A percentile compares a stretch with the other conserved stretches of the same genome.
These are phyloP conservation scores for Lamprotornis superbus DNA, from an alignment of 2,113 vertebrate genomes.

Conservation along the genomic window DNA sequence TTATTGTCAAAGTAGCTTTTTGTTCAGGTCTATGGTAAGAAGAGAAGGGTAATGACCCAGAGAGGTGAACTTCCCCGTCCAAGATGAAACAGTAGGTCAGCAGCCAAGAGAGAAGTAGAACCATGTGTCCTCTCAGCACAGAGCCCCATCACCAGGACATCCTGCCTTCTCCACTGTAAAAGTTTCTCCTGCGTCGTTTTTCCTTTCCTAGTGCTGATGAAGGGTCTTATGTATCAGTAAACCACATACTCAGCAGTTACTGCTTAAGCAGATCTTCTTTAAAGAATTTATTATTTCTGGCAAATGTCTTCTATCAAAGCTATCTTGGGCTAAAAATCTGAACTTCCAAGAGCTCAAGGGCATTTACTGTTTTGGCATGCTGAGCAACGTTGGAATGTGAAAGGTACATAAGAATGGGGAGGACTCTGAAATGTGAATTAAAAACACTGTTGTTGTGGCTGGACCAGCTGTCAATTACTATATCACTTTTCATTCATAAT, in stretches of 20 bases:
- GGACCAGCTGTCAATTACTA: not conserved
- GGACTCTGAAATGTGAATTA: not conserved
- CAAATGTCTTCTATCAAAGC: not conserved
- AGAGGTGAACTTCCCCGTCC: not conserved
- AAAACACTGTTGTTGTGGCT: not conserved
- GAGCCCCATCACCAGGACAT: not conserved
- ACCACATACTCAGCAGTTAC: not conserved
- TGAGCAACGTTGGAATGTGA: not conserved
- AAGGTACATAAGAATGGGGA: not conserved
- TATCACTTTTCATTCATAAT: not conserved
- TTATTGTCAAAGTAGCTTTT: not conserved
- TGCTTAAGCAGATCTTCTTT: not conserved
- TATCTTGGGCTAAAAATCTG: not conserved
- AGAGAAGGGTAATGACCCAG: not conserved
- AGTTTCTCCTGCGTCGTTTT: not conserved
- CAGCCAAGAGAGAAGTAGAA: not conserved
- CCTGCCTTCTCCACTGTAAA: accelerated
- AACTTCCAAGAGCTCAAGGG: not conserved
- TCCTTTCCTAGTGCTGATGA: not conserved
- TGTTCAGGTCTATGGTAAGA: not conserved
- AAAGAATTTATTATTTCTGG: not conserved
- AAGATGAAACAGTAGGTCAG: not conserved
- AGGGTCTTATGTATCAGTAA: not conserved
- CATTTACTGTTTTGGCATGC: not conserved
- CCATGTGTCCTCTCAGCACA: not conserved